Conservation (phyloP, 1,140 invertebrate genomes). For the Leptinotarsa undecemlineata region DNA sequence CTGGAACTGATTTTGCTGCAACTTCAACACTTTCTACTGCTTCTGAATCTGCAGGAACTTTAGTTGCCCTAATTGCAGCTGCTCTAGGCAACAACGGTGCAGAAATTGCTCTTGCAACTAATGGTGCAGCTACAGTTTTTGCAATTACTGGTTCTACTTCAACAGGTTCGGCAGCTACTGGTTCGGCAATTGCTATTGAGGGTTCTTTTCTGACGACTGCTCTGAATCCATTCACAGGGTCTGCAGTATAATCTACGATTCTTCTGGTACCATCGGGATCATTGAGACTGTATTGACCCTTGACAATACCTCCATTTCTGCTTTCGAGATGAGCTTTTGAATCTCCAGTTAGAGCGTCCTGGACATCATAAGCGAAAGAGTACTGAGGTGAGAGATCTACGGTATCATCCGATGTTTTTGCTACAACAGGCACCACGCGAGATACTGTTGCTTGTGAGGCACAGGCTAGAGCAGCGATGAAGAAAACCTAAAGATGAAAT, state of each 20-base stretch:
- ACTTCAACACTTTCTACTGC: not conserved
- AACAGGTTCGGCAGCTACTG: slow-evolving; percentile 61
- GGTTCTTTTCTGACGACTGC: slow-evolving; percentile 54
- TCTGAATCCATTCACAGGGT: slow-evolving; percentile 60
- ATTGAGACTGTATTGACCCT: slow-evolving; percentile 66
- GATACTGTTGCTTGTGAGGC: not conserved
- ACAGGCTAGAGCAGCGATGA: not conserved
- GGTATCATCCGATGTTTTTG: slow-evolving; percentile 29
- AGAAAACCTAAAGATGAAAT: not conserved
- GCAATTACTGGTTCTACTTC: slow-evolving; percentile 53
- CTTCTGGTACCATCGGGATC: slow-evolving; percentile 67
- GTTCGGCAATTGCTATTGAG: slow-evolving; percentile 53
- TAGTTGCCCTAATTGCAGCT: slow-evolving; percentile 33
- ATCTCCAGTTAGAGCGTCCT: slow-evolving; percentile 63
- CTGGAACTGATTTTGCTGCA: not conserved
- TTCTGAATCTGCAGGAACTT: slow-evolving; percentile 27
- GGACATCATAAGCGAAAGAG: slow-evolving; percentile 61
- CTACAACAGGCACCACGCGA: not conserved
- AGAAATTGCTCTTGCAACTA: slow-evolving; percentile 33
- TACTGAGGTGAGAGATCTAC: slow-evolving; percentile 59
- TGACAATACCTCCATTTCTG: slow-evolving; percentile 65
- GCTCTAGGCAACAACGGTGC: slow-evolving; percentile 43
- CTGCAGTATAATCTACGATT: slow-evolving; percentile 68
- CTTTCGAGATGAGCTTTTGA: slow-evolving; percentile 63
- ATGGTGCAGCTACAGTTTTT: slow-evolving; percentile 42